Evolutionary conservation across 1,140 invertebrate genomes (phyloP).

Genomic region (Brachionus asplanchnoidis): DNA sequence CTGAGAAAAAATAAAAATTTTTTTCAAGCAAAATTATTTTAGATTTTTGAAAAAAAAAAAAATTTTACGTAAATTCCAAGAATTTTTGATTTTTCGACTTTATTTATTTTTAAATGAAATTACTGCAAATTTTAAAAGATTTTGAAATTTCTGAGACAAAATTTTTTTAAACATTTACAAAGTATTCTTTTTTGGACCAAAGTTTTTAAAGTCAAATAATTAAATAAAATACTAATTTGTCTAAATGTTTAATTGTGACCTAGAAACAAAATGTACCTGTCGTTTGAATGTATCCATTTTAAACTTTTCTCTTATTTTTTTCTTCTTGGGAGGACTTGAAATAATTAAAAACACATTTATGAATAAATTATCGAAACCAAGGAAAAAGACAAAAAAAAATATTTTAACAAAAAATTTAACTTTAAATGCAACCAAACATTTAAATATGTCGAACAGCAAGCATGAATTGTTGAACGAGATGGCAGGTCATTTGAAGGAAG

Average conservation of each 20-base stretch:
- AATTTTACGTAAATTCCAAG: too few relatives aligned
- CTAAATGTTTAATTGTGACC: not conserved
- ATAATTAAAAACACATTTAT: not conserved
- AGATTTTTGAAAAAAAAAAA: too few relatives aligned
- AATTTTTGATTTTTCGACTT: too few relatives aligned
- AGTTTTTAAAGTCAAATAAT: too few relatives aligned
- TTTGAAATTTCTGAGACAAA: too few relatives aligned
- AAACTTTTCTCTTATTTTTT: not conserved
- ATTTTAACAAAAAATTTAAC: not conserved
- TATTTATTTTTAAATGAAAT: too few relatives aligned
- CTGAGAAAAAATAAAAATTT: too few relatives aligned
- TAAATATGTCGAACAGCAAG: not conserved
- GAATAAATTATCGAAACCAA: not conserved
- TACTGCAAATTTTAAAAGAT: too few relatives aligned
- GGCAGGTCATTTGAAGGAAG: conserved; percentile 72
- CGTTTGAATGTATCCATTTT: not conserved
- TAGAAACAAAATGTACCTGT: not conserved
- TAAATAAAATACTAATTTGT: not conserved
- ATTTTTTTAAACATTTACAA: too few relatives aligned
- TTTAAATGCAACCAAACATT: not conserved
- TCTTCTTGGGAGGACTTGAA: not conserved
- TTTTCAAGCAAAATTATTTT: too few relatives aligned
- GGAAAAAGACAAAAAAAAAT: not conserved
- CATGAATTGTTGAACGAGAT: conserved; percentile 66
- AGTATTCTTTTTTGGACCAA: too few relatives aligned